phyloP scores from a whole-genome alignment of 2,888 invertebrate species.

The Colostygia pectinataria region DNA sequence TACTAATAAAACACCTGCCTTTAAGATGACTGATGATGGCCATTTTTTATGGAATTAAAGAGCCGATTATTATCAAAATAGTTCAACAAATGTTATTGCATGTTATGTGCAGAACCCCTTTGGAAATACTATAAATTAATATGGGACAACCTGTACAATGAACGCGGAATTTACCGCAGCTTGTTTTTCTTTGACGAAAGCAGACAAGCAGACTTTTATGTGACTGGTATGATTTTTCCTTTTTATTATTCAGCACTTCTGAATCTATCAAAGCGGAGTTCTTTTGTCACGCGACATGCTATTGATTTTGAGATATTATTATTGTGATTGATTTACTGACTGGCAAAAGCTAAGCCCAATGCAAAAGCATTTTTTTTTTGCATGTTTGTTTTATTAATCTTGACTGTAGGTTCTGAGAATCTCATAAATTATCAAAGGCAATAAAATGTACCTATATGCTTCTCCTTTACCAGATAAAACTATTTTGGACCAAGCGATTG shows the following conservation, averaged over 20 bases:
- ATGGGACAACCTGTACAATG: too few relatives aligned
- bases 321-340: constrained; percentile 21
- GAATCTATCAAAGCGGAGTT: constrained; percentile 47
- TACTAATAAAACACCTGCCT: too few relatives aligned
- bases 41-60: too few relatives aligned
- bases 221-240: constrained; percentile 35
- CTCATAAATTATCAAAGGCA: too few relatives aligned
- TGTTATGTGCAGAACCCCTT: too few relatives aligned
- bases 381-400: not conserved
- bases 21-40: too few relatives aligned
- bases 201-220: constrained; percentile 38
- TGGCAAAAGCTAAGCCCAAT: not conserved
- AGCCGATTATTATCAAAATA: too few relatives aligned
- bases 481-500: constrained; percentile 85
- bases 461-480: constrained; percentile 85
- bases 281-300: constrained; percentile 52
- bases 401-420: not conserved
- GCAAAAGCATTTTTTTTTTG: not conserved
- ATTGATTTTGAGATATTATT: constrained; percentile 38
- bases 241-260: constrained; percentile 57
- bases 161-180: constrained; percentile 2
- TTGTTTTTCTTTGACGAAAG: constrained; percentile 29
- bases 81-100: too few relatives aligned
- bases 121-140: too few relatives aligned
- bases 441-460: not conserved